Evolutionary conservation across 1,140 invertebrate species (phyloP).

Genomic region (Antheraea pernyi): DNA sequence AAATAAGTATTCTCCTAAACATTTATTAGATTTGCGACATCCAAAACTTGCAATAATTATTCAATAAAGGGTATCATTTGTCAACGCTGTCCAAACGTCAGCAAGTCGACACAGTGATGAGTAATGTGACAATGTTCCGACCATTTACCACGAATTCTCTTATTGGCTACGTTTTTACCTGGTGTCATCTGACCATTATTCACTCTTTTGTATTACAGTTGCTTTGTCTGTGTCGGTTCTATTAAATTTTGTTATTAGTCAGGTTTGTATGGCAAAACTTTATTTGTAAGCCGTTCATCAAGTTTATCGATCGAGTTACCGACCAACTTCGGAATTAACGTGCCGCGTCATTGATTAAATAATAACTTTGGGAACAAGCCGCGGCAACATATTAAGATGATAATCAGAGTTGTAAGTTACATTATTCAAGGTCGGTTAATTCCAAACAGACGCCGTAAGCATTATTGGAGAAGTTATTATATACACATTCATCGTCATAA

Average conservation of each 20-base stretch:
- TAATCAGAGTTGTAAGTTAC: background rate
- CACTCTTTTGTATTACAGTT: constrained; percentile 56
- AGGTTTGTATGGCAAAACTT: constrained; percentile 17
- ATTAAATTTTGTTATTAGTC: constrained; percentile 37
- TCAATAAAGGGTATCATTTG: constrained; percentile 73
- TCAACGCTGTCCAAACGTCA: constrained; percentile 66
- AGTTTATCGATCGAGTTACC: constrained; percentile 19
- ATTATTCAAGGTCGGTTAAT: background rate
- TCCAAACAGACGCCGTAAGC: background rate
- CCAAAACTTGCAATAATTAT: constrained; percentile 57
- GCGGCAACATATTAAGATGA: constrained; percentile 9
- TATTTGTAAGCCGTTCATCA: constrained; percentile 20
- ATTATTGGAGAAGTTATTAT: background rate
- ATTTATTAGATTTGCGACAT: constrained; percentile 3
- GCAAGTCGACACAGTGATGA: constrained; percentile 67
- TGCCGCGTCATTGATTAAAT: constrained; percentile 23
- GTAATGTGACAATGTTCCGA: constrained; percentile 67
- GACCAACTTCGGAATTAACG: constrained; percentile 17
- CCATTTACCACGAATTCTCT: constrained; percentile 60
- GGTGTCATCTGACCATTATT: constrained; percentile 57
- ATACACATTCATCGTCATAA: background rate
- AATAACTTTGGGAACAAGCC: constrained; percentile 11
- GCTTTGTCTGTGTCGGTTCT: constrained; percentile 41
- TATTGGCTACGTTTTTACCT: constrained; percentile 67
- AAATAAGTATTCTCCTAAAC: background rate